Evolutionary conservation across 2,797 vertebrate genomes (phyloP), one percentile per base, ranked within the genome.

Genomic region (Hirundo rustica): DNA sequence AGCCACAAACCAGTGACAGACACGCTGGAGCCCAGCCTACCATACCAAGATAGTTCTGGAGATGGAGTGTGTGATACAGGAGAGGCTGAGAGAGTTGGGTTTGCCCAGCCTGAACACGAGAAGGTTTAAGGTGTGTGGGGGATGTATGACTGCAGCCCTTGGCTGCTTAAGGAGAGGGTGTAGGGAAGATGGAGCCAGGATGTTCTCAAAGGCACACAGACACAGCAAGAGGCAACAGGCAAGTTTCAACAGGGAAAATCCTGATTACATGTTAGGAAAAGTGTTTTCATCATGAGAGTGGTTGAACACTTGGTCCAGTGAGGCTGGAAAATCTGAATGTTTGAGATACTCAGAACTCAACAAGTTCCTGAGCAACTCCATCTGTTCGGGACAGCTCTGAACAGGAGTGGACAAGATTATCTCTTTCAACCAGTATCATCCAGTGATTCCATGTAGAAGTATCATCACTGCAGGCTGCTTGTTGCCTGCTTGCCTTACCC

Each of bases 201-300:
- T 84, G 62, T 60, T 71, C 76, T 68, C 76, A 73, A 66, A 95
- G 40, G 55, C 21, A 55, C 44, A 65, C 19, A 66, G 70, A 54
- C 62, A 75, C 7, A 75, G 25, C 67, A 86, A 53, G 80, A 90
- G 51, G 40, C 16, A 94, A 80, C 34, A 85, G 70, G 70, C 93
- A 96, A 90, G 94, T 95, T 95, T 85, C 67, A 84, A 93, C 94
- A 95, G 55, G 29, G 23, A 14, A 93, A 70, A 78, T 53, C 48
- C 77, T 60, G 60, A 84, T 94, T 82, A 81, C 55, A 11, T 8
- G 29, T 78, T 72, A 67, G 73, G 54, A 77, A 65, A 65, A 90
- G 45, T 51, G n/a, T 93, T 93, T 57, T 81, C 53, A 70, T 77
- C 68, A 34, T 3, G 7, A 95, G 9, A 17, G 66, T 72, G 47